Evolutionary conservation across 2,888 invertebrate species (phyloP).

Genomic region (Ophion ventricosus): DNA sequence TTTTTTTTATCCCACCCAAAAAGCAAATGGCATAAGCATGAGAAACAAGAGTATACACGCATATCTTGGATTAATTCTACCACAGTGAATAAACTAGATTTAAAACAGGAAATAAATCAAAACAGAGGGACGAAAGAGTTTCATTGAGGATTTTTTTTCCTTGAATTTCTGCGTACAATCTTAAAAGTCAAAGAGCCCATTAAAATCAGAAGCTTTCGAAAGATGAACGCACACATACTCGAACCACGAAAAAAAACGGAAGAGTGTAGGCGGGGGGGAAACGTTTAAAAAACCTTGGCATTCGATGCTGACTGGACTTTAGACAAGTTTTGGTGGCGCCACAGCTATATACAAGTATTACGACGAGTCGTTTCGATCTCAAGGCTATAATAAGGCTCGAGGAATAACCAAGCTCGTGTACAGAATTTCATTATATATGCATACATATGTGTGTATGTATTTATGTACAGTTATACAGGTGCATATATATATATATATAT

Average conservation of each 20-base stretch:
- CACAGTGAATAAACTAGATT: neutral
- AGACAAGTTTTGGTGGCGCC: slow-evolving; percentile 52
- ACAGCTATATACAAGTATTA: slow-evolving; percentile 52
- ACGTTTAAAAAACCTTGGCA: slow-evolving; percentile 11
- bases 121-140: neutral
- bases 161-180: neutral
- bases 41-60: too few species aligned
- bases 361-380: slow-evolving; percentile 45
- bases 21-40: too few species aligned
- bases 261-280: neutral
- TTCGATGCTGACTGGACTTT: slow-evolving; percentile 1
- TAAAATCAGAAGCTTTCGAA: neutral
- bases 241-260: neutral
- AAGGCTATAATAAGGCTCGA: slow-evolving; percentile 33
- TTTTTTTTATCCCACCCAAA: too few species aligned
- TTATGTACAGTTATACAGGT: neutral
- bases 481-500: neutral
- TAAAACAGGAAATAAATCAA: neutral
- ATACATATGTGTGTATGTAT: neutral
- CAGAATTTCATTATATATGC: slow-evolving; percentile 16
- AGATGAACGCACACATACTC: neutral
- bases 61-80: neutral
- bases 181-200: neutral
- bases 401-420: slow-evolving; percentile 38
- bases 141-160: neutral